Evolutionary conservation across 1,140 invertebrate species (phyloP), one percentile per base, ranked within the genome.

Genomic region (Agraylea sexmaculata): DNA sequence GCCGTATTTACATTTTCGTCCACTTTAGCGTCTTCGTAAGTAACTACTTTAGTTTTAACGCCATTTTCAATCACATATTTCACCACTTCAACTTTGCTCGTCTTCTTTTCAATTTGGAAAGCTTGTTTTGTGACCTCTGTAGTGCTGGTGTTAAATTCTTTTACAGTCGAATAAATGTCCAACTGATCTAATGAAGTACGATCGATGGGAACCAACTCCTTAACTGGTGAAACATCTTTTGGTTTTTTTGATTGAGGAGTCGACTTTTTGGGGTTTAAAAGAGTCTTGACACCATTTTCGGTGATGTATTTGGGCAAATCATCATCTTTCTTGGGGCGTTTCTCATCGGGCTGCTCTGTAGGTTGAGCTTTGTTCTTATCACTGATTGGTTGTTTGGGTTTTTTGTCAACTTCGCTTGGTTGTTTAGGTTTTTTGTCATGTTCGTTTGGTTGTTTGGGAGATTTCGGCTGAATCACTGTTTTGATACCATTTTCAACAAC

Each of bases 11-110:
- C 51, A 46, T 66, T 68, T 16, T 66, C 65, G 40, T 68, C 64
- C 50, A 57, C 63, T 52, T 66, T 65, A 5, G 61, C 59, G 46
- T 68, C 65, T 52, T 66, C 65, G 30, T 66, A 68, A 21, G 65
- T 68, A 18, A 64, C 65, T 46, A 59, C 53, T 51, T 64, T 68
- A 18, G 59, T 63, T 5, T 59, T 66, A 30, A 68, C 55, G n/a
- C 65, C 65, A 49, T 68, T 68, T 51, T 68, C 60, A 16, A 61
- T 68, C 13, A 66, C 59, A 37, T 68, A 68, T 27, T 59, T 55
- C 8, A 61, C 62, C 4, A 68, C 65, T 51, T 68, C 65, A 32
- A 68, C 55, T 53, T 66, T 64, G 49, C 62, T 68, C 40, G 55
- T 60, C 10, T 58, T 60, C 48, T 66, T 65, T 33, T 66, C 64